Evolutionary conservation across 2,113 vertebrate genomes (phyloP), one percentile per base, ranked within the genome.

Genomic region (Nothocercus julius): DNA sequence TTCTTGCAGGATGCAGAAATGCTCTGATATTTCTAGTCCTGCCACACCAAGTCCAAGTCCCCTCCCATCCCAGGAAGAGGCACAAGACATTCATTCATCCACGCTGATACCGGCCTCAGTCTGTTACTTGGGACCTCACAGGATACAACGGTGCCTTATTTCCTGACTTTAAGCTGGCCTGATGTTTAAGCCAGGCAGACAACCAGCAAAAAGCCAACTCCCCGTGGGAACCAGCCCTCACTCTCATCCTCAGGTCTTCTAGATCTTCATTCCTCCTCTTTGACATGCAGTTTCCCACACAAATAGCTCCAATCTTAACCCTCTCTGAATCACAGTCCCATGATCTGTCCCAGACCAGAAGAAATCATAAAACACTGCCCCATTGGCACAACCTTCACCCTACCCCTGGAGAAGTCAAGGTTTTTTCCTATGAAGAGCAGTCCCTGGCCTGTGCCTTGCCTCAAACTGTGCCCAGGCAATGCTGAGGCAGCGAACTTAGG

Each of bases 171-270:
- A 64, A 80, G 14, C 2, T 56, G 17, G 58, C 7, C 13, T 92
- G 42, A 86, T 13, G 12, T 45, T 38, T 67, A 67, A 84, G 7
- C 4, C 36, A 70, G 45, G 36, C 54, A 30, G 25, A 77, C 12
- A 67, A 0, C 16, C n/a, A 40, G 24, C 2, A 4, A 81, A 56
- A 72, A 70, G 6, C 24, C 11, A 21, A 19, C 66, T 44, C n/a
- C 30, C n/a, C 49, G 5, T 18, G 8, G 54, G 32, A 86, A 18
- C 4, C 27, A 86, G 30, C 45, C 27, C 22, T 70, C 51, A 21
- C 11, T 54, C 3, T 1, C 1, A 36, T 12, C 20, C 16, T 1
- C 38, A 80, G 4, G 11, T 27, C 36, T 13, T 83, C 30, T 40
- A 54, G n/a, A 13, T 28, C 6, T n/a, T 47, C 83, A 4, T 9